A percentile compares a stretch with the other conserved stretches of the same genome.
Evolutionary conservation across 1,140 invertebrate species (phyloP).

Genomic region (Drosophila busckii): DNA sequence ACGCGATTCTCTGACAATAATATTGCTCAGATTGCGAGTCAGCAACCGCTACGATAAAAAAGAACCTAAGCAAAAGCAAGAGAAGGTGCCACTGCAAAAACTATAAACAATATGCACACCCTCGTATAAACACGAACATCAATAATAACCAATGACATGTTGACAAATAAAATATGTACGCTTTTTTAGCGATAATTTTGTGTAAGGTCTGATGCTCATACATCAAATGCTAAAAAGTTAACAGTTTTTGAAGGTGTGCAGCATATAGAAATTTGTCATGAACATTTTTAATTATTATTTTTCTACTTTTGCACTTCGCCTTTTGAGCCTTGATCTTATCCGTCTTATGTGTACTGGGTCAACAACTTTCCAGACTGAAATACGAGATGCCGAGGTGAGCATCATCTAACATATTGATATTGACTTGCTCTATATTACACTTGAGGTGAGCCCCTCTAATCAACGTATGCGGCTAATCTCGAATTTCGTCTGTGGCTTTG

Average conservation of each 20-base stretch:
- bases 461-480: slow-evolving; percentile 31
- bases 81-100: slow-evolving; percentile 57
- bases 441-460: slow-evolving; percentile 24
- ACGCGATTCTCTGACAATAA: slow-evolving; percentile 63
- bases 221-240: slow-evolving; percentile 42
- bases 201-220: slow-evolving; percentile 31
- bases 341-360: slow-evolving; percentile 40
- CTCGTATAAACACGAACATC: background rate
- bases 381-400: slow-evolving; percentile 11
- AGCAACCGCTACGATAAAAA: slow-evolving; percentile 16
- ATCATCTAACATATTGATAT: slow-evolving; percentile 40
- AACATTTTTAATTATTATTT: slow-evolving; percentile 10
- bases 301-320: too few relatives aligned
- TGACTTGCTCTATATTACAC: slow-evolving; percentile 62
- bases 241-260: slow-evolving; percentile 43
- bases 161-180: slow-evolving; percentile 61
- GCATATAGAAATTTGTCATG: background rate
- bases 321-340: slow-evolving; percentile 42
- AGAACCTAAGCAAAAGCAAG: slow-evolving; percentile 24
- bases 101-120: slow-evolving; percentile 23
- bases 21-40: slow-evolving; percentile 61
- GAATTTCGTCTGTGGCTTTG: slow-evolving; percentile 50
- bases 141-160: slow-evolving; percentile 47
- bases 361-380: slow-evolving; percentile 46
- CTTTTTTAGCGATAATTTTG: slow-evolving; percentile 40